Base-by-base conservation (phyloP, 2,888 invertebrate genomes). In the Lycaena phlaeas region DNA sequence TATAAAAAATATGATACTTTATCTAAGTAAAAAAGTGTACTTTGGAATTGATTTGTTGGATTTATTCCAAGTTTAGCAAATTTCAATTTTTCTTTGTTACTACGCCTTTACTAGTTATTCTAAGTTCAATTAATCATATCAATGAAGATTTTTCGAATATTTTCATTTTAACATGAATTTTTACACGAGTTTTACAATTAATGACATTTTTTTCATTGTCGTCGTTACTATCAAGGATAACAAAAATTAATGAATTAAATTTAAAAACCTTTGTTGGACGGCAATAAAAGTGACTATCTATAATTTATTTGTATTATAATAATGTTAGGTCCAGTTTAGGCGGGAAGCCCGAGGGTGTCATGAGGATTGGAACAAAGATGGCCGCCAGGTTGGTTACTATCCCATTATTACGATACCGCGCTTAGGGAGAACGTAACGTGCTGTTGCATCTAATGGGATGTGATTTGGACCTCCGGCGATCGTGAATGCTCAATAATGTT, bases 291-390 rank as follows among this genome's bases (percentile, higher is more conserved):
- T 12, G 34, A 11, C 12, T 7, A 17, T 14, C 30, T 30, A 30
- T 30, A 30, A 30, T 30, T 15, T 30, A 10, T 10, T 27, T 10
- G n/a, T n/a, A n/a, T n/a, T n/a, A n/a, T n/a, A 18, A 4, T 18
- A 4, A 18, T 18, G 18, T 22, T 6, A 22, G 4, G 6, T 22
- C n/a, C 4, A 22, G 4, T 26, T 25, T 9, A 25, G 30, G 14
- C 15, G 30, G 14, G n/a, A 14, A 57, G 64, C 70, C 69, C 47
- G 50, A 46, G 65, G 73, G 66, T 65, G 62, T 64, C 60, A 52
- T 60, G 64, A 57, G 54, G 52, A 56, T 49, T 46, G 55, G 59
- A 62, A 65, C 64, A 65, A 64, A 65, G 56, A 56, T 41, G 40
- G 43, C 42, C 30, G 41, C 39, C 30, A 22, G 22, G 22, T 22